phyloP scores from a whole-genome alignment of 2,113 vertebrate genomes.

The Brachypteracias leptosomus region DNA sequence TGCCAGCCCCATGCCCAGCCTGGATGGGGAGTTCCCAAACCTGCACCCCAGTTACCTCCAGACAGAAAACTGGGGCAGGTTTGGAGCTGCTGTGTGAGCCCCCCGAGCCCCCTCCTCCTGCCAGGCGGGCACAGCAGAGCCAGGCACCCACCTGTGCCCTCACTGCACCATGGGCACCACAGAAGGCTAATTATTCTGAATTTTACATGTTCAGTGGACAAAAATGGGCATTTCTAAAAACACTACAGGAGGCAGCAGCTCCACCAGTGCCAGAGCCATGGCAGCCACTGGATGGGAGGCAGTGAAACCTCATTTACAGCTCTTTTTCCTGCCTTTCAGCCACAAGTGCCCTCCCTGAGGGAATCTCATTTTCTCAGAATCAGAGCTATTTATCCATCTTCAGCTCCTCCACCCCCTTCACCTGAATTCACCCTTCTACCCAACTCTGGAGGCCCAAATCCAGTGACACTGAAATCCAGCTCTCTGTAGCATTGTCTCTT shows the following conservation, averaged over 20 bases:
- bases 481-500: not conserved
- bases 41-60: not conserved
- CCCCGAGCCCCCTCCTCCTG: rapidly evolving
- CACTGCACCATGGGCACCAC: not conserved
- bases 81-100: not conserved
- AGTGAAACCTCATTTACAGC: not conserved
- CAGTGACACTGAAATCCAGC: not conserved
- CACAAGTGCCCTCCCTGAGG: not conserved
- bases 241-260: rapidly evolving
- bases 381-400: not conserved
- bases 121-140: not conserved
- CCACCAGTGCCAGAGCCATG: rapidly evolving
- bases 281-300: not conserved
- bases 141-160: rapidly evolving
- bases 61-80: not conserved
- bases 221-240: not conserved
- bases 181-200: too few species aligned
- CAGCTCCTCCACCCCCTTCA: not conserved
- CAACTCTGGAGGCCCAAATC: not conserved
- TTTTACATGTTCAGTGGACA: rapidly evolving
- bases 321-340: not conserved
- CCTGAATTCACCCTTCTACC: not conserved
- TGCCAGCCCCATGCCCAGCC: not conserved
- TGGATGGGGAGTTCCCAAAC: not conserved
- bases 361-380: not conserved